Conservation (phyloP, 2,888 invertebrate species). For the Andrena hattorfiana region DNA sequence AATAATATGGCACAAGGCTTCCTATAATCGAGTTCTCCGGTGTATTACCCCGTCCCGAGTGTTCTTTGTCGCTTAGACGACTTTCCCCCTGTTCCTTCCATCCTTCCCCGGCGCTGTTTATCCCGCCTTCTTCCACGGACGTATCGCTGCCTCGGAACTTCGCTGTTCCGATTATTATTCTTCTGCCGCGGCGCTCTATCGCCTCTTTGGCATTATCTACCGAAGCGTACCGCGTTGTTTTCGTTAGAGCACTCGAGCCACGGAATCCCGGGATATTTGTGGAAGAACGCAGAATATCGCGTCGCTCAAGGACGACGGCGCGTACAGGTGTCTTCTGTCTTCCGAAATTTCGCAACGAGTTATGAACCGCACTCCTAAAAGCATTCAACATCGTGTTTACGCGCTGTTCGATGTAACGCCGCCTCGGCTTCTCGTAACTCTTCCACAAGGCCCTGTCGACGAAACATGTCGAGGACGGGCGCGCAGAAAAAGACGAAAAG, state of each 20-base stretch:
- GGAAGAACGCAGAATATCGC: too few species aligned
- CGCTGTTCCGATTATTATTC: conserved; percentile 46
- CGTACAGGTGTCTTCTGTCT: neutral
- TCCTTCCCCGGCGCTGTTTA: neutral
- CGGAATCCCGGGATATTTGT: too few species aligned
- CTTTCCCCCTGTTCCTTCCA: conserved; percentile 16
- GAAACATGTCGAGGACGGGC: neutral
- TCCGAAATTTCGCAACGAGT: neutral
- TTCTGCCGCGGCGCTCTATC: neutral
- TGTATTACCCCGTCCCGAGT: conserved; percentile 41
- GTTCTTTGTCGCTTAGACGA: conserved; percentile 44
- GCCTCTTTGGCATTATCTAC: too few species aligned
- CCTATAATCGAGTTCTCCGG: conserved; percentile 49
- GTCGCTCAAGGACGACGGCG: neutral
- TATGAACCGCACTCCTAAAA: neutral
- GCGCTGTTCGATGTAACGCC: conserved; percentile 13
- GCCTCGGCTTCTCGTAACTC: conserved; percentile 1
- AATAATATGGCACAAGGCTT: conserved; percentile 69
- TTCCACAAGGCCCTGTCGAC: neutral
- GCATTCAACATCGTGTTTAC: conserved; percentile 39
- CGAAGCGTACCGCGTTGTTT: too few species aligned
- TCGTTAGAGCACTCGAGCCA: too few species aligned
- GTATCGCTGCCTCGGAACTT: conserved; percentile 11
- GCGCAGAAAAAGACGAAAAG: neutral
- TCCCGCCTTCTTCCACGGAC: neutral